Evolutionary conservation across 2,888 invertebrate genomes (phyloP).

Genomic region (Schrankia costaestrigalis): DNA sequence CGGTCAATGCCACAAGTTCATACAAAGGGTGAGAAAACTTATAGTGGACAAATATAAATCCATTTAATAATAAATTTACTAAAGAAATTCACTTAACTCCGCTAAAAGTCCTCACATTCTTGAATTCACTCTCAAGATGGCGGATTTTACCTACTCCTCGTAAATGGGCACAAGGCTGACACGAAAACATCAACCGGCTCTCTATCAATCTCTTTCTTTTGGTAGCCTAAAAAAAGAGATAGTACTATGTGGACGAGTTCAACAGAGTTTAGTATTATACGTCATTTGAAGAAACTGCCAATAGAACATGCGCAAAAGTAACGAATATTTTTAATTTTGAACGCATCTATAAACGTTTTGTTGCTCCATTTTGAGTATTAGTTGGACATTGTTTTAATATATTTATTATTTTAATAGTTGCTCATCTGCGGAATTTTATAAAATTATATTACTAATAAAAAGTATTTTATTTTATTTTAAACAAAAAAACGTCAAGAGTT

Average conservation of each 20-base stretch:
- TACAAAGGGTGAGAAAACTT: constrained; percentile 46
- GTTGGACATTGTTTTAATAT: neutral
- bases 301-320: constrained; percentile 69
- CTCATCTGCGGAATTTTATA: no score
- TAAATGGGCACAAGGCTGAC: constrained; percentile 81
- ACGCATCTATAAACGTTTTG: constrained; percentile 51
- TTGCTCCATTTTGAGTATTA: constrained; percentile 13
- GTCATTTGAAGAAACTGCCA: constrained; percentile 67
- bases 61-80: constrained; percentile 74
- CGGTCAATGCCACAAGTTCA: constrained; percentile 49
- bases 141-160: constrained; percentile 81
- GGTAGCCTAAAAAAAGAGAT: constrained; percentile 59
- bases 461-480: no score
- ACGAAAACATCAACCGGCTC: constrained; percentile 80
- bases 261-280: constrained; percentile 62
- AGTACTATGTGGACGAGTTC: constrained; percentile 65
- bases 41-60: constrained; percentile 53
- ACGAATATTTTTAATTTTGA: constrained; percentile 46
- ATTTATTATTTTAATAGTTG: no score
- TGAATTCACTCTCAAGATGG: constrained; percentile 84
- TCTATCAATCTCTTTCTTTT: constrained; percentile 72
- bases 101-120: constrained; percentile 80
- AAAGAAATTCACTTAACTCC: constrained; percentile 70
- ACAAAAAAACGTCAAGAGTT: no score
- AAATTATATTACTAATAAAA: no score